phyloP scores from a whole-genome alignment of 2,113 vertebrate species.

The Gasterosteus aculeatus region DNA sequence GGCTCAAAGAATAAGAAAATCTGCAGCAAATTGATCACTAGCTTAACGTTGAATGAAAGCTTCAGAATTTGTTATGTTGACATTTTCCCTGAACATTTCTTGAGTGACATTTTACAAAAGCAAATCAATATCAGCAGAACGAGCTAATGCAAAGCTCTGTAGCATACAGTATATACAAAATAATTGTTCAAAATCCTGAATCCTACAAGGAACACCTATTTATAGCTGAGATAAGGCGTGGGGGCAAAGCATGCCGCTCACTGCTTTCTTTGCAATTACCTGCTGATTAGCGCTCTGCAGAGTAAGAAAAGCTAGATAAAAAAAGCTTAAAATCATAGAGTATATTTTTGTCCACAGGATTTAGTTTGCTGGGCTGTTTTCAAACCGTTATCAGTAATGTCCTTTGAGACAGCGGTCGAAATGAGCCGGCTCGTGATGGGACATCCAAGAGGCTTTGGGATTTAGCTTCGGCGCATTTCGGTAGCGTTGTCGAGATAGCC shows the following conservation, averaged over 20 bases:
- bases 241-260: slow-evolving; percentile 45
- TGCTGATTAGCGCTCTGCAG: not conserved
- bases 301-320: not conserved
- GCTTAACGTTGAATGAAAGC: slow-evolving; percentile 9
- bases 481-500: slow-evolving; percentile 25
- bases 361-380: not conserved
- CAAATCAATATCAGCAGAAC: slow-evolving; percentile 26
- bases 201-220: slow-evolving; percentile 16
- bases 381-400: not conserved
- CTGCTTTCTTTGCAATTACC: slow-evolving; percentile 17
- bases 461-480: slow-evolving; percentile 13
- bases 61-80: slow-evolving; percentile 46
- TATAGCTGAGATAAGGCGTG: slow-evolving; percentile 56
- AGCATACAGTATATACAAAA: slow-evolving; percentile 2
- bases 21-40: slow-evolving; percentile 3
- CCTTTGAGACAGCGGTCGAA: slow-evolving; percentile 4
- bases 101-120: slow-evolving; percentile 26
- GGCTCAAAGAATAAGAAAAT: slow-evolving; percentile 21
- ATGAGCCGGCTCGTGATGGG: not conserved
- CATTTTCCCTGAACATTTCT: slow-evolving; percentile 59
- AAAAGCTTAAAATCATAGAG: slow-evolving; percentile 7
- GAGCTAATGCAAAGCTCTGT: not conserved
- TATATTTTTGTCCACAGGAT: not conserved
- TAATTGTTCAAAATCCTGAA: slow-evolving; percentile 14
- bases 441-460: slow-evolving; percentile 22